phyloP scores from a whole-genome alignment of 2,113 vertebrate genomes.

The Chamaea fasciata region DNA sequence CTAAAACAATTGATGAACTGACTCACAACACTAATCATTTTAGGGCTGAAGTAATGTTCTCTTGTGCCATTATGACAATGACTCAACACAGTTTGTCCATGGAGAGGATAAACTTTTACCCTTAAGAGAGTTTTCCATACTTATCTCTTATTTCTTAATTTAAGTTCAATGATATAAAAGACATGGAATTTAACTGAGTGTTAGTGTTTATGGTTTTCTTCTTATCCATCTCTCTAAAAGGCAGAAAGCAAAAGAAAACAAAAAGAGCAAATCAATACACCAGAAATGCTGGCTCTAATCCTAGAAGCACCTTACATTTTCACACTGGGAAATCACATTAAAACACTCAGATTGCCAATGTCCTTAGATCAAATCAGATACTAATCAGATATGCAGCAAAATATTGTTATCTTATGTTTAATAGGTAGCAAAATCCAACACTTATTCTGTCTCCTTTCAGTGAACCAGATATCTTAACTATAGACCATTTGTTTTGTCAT shows the following conservation, averaged over 20 bases:
- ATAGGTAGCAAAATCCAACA: neutral
- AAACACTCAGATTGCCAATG: neutral
- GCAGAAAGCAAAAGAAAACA: neutral
- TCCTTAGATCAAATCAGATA: neutral
- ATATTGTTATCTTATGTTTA: constrained; percentile 1
- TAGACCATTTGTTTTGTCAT: neutral
- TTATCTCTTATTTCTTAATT: neutral
- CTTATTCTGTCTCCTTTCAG: neutral
- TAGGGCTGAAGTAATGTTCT: constrained; percentile 36
- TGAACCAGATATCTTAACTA: neutral
- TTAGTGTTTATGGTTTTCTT: neutral
- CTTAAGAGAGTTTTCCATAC: neutral
- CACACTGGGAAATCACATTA: constrained; percentile 21
- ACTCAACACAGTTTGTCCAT: constrained; percentile 21
- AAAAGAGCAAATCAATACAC: neutral
- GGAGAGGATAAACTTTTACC: constrained; percentile 19
- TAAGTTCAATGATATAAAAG: neutral
- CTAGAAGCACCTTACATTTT: neutral
- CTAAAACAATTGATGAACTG: constrained; percentile 44
- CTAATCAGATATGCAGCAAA: constrained; percentile 21
- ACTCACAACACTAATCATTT: constrained; percentile 45
- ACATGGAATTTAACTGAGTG: neutral
- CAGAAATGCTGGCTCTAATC: neutral
- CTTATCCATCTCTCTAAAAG: neutral
- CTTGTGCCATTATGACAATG: constrained; percentile 18